Evolutionary conservation across 2,113 vertebrate species (phyloP), one percentile per base, ranked within the genome.

Genomic region (Coreoperca whiteheadi): DNA sequence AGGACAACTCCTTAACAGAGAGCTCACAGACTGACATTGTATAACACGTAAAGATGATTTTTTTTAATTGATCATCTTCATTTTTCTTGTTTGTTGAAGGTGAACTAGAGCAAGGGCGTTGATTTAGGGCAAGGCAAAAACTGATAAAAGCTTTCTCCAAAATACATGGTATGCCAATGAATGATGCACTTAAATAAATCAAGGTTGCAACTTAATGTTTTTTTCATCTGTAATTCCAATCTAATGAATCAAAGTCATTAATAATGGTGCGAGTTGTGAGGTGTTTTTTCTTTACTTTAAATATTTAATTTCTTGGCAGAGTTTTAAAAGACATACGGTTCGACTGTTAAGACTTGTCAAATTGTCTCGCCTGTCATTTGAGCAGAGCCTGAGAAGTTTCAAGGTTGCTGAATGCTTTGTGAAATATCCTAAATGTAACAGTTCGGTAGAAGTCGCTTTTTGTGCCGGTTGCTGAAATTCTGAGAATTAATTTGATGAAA

Each of bases 201-300:
- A 88, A 93, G 91, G 89, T 64, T 82, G 32, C 46, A 53, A 67
- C 51, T 61, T 89, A 69, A 85, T 54, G 84, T 77, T 30, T 65
- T 76, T 85, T 81, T 90, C 41, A 86, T 87, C 79, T 66, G 28
- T 79, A 67, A 88, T 68, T 92, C 78, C 71, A 80, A 80, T 82
- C 68, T 89, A 90, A 93, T 93, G 87, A 89, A 91, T 91, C 65
- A 84, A 83, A 93, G 87, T 74, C 76, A 76, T 89, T 77, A 85
- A 93, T 90, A 71, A 81, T 80, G 77, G 83, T 41, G 77, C 60
- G 43, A 77, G 83, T 77, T 84, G 77, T 74, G 59, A 87, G 74
- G 43, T 57, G 41, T 1, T 53, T 80, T 46, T 68, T 15, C 3
- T 46, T 80, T 25, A 72, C 30, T 75, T 87, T 85, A 10, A 68